Base-by-base conservation (phyloP, 2,113 vertebrate species). In the Mellivora capensis region DNA sequence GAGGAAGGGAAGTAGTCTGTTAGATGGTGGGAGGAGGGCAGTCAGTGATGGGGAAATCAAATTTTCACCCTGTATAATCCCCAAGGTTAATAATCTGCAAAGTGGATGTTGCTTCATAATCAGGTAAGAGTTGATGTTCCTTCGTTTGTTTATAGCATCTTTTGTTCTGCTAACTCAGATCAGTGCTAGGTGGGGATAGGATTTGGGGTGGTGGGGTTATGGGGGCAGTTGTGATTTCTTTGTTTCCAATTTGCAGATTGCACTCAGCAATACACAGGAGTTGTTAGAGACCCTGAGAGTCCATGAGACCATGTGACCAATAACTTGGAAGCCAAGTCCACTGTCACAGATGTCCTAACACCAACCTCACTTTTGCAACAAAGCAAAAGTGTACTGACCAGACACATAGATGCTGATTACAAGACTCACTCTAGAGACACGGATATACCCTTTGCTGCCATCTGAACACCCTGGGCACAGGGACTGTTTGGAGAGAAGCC, bases 181-280 rank as follows among this genome's bases (percentile, higher is more conserved):
- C 31, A 86, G 39, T 25, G 69, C 21, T 72, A 23, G 57, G 34
- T 67, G 7, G 6, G 15, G 6, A 12, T 15, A 39, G n/a, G n/a
- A n/a, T 18, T 4, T 12, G 23, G 18, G 49, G 29, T 6, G 5
- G 62, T 1, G 12, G 42, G 37, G 37, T 6, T 7, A 20, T 18
- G 12, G 3, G 14, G 3, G 1, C 29, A 80, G 42, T 20, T 92
- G 5, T 47, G 27, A 94, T 83, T 54, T 87, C 44, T 95, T n/a
- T 94, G 89, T 85, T 91, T 97, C 74, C 27, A 17, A 47, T 93
- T 96, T 96, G 44, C 74, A 97, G 97, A 44, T 20, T 52, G 44
- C 29, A 18, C 29, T 83, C 61, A 49, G 67, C 82, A 71, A 74
- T 39, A 31, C 6, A 37, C 18, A 12, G n/a, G 71, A 49, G 14